Percentiles rank a stretch among this genome's conserved stretches.
phyloP scores from a whole-genome alignment of 2,888 invertebrate species.

The Elegia similella region DNA sequence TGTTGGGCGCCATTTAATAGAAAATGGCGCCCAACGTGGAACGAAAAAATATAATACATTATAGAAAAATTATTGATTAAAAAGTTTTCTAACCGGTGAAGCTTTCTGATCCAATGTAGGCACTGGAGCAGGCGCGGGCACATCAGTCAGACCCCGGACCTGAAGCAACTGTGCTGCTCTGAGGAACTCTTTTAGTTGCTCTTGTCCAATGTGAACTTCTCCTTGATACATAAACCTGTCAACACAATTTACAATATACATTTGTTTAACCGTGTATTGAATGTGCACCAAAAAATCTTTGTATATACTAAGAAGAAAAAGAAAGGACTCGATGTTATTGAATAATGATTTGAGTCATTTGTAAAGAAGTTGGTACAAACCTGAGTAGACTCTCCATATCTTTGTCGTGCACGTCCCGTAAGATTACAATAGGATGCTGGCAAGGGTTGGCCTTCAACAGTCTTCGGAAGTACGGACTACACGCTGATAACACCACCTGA shows the following conservation, averaged over 20 bases:
- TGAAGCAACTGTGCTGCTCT: conserved; percentile 93
- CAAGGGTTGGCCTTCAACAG: conserved; percentile 94
- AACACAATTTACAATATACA: background rate
- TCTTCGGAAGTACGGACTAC: conserved; percentile 95
- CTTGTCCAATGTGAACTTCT: conserved; percentile 94
- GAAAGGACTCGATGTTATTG: too few relatives aligned
- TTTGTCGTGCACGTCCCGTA: conserved; percentile 91
- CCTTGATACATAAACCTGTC: conserved; percentile 94
- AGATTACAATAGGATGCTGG: conserved; percentile 94
- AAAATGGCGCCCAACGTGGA: conserved; percentile 26
- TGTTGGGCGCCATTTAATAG: conserved; percentile 6
- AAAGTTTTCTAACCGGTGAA: conserved; percentile 83
- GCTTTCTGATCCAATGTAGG: conserved; percentile 83
- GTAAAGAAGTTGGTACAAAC: conserved; percentile 48
- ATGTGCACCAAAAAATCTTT: too few relatives aligned
- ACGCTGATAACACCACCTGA: conserved; percentile 91
- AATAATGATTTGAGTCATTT: too few relatives aligned
- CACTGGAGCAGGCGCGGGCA: conserved; percentile 80
- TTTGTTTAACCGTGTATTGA: too few relatives aligned
- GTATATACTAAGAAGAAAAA: too few relatives aligned
- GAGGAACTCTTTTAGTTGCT: conserved; percentile 91
- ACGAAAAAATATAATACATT: background rate
- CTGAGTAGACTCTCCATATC: conserved; percentile 93
- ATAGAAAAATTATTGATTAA: background rate
- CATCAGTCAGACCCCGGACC: conserved; percentile 92